phyloP scores from a whole-genome alignment of 2,113 vertebrate species.

The Copsychus sechellarum region DNA sequence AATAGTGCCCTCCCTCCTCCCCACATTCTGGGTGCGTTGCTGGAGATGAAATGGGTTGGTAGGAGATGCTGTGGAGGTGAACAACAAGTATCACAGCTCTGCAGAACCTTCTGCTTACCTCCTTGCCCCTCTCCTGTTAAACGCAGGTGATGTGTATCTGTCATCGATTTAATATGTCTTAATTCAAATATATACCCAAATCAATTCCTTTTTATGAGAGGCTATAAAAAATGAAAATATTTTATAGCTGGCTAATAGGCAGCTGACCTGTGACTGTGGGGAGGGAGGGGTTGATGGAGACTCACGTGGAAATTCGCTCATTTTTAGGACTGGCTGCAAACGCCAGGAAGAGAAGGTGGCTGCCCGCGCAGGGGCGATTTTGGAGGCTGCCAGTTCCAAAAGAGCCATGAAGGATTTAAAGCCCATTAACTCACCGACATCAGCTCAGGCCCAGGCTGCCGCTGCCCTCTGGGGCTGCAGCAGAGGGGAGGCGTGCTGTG shows the following conservation, averaged over 20 bases:
- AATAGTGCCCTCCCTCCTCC: neutral
- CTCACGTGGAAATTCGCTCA: constrained; percentile 54
- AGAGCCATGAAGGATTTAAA: neutral
- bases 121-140: constrained; percentile 72
- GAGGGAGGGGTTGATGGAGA: neutral
- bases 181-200: constrained; percentile 80
- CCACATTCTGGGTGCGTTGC: constrained; percentile 27
- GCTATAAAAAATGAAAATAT: constrained; percentile 66
- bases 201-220: constrained; percentile 76
- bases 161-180: constrained; percentile 87
- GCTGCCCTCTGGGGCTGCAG: neutral
- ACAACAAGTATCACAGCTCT: constrained; percentile 25
- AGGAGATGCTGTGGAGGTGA: constrained; percentile 56
- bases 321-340: constrained; percentile 6
- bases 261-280: constrained; percentile 8
- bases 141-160: constrained; percentile 81
- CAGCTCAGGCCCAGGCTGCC: neutral
- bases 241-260: constrained; percentile 54
- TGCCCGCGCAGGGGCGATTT: neutral
- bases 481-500: neutral
- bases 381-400: neutral
- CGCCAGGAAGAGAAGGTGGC: neutral
- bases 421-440: neutral
- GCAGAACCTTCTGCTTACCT: constrained; percentile 59
- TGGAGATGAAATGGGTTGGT: constrained; percentile 40